Evolutionary conservation across 2,888 invertebrate genomes (phyloP), one percentile per base, ranked within the genome.

Genomic region (Empis stercorea): DNA sequence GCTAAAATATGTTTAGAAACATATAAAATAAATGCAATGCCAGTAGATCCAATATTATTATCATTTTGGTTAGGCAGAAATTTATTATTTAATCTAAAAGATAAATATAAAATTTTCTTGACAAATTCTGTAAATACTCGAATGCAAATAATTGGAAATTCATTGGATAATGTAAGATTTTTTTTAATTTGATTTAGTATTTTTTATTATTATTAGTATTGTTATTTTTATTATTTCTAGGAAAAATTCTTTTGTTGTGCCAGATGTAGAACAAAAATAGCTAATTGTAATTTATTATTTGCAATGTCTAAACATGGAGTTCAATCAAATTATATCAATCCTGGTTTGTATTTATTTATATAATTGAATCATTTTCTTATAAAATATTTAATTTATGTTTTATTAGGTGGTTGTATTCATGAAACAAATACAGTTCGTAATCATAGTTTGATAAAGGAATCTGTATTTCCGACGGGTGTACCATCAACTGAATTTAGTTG

Each of bases 61-160:
- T 86, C 86, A 0, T 88, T 79, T 64, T 89, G 88, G 87, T 76
- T 87, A 45, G 81, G 82, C 11, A 81, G 83, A 53, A 86, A 84
- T 66, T 72, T 87, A 43, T 81, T 84, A 30, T 66, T 87, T 15
- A 76, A 76, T 44, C 79, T 84, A 55, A 68, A 69, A 15, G 76
- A 80, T 56, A 70, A 81, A 55, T 66, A 82, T 27, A 66, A 72
- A 13, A 70, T 87, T 44, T 73, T 89, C 50, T 69, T 73, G 52
- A 73, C 82, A 41, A 76, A 85, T 66, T 80, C 79, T 27, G 77
- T 82, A 1, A 73, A 84, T 53, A 77, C 80, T 53, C 73, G 87
- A 76, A 60, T 74, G 80, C 59, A 63, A 49, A 52, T 66, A 10
- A 67, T 70, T 45, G 62, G 61, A 13, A 59, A 60, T 45, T 61